Percentiles rank a stretch among this genome's conserved stretches.
phyloP scores from a whole-genome alignment of 2,113 vertebrate genomes.

The Tupaia tana region DNA sequence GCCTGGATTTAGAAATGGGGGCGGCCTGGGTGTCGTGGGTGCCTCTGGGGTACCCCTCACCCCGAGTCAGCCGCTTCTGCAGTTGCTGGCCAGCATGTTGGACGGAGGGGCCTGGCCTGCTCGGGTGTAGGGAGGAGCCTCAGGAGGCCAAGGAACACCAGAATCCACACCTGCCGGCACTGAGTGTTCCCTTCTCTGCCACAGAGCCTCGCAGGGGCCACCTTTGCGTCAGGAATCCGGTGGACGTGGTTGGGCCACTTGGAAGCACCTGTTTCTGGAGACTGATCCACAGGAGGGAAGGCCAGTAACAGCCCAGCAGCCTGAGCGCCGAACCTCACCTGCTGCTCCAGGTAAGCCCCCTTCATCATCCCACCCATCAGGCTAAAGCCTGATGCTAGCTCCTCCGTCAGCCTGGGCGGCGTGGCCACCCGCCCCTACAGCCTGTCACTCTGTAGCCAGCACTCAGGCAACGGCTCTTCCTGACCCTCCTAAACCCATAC shows the following conservation, averaged over 20 bases:
- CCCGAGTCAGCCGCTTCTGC: not conserved
- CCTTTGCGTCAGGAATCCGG: not conserved
- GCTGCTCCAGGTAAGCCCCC: constrained; percentile 62
- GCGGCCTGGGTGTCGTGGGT: not conserved
- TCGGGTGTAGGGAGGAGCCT: not conserved
- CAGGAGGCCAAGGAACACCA: not conserved
- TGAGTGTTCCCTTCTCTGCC: constrained; percentile 42
- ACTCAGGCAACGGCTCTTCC: too few species aligned
- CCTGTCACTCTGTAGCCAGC: not conserved
- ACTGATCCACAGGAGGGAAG: not conserved
- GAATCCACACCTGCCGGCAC: not conserved
- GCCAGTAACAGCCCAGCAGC: not conserved
- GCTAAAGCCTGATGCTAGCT: not conserved
- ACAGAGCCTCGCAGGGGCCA: constrained; percentile 53
- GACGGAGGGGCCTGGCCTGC: not conserved
- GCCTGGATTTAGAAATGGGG: not conserved
- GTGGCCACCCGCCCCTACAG: too few species aligned
- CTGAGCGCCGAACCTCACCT: not conserved
- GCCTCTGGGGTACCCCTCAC: not conserved
- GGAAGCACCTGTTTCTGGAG: not conserved
- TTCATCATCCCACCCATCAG: not conserved
- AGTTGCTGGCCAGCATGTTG: not conserved
- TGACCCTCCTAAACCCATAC: not conserved
- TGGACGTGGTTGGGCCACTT: not conserved
- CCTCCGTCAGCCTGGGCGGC: not conserved